Base-by-base conservation (phyloP, 2,797 vertebrate species). In the Novumbra hubbsi region DNA sequence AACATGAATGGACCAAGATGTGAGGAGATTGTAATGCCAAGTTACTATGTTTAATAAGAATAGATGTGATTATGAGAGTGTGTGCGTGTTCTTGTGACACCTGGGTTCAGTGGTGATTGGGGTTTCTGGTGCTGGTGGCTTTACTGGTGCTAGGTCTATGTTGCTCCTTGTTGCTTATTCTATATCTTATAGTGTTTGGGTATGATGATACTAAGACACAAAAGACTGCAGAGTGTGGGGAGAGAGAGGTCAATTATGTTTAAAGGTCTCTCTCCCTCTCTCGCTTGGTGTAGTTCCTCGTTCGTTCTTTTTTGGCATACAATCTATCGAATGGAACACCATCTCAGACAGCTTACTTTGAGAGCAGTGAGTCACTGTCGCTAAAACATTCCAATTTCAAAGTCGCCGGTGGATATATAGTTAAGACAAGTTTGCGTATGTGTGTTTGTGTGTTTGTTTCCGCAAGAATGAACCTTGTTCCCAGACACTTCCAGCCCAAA, bases 321-420 rank as follows among this genome's bases (percentile, higher is more conserved):
- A 4, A 8, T 21, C n/a, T 57, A 24, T n/a, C 19, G 17, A 57
- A 57, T 11, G 52, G n/a, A 62, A 65, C 55, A 14, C 21, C 62
- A 57, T 34, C 72, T 67, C 68, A 62, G 71, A 65, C 50, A 15
- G 16, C 30, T 15, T 8, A 34, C 69, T 79, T 75, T 75, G 77
- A 79, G 55, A 45, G 57, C 62, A 17, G 71, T 28, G 48, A 72
- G 34, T 72, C 38, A 30, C 71, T 64, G 24, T 49, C 32, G 63
- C 63, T 38, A 64, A 72, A 64, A 65, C 57, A 72, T 57, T 57
- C 52, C 63, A 48, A 60, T 63, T 72, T 60, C 34, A 28, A 38
- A 48, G 45, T 48, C 24, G 67, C 41, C 41, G 1, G 41, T 45
- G 41, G 41, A 45, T 45, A 64, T 48, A 70, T 57, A 57, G 34